A percentile compares a stretch with the other conserved stretches of the same genome.
Conservation (phyloP, 2,113 vertebrate genomes). For the Helogale parvula region DNA sequence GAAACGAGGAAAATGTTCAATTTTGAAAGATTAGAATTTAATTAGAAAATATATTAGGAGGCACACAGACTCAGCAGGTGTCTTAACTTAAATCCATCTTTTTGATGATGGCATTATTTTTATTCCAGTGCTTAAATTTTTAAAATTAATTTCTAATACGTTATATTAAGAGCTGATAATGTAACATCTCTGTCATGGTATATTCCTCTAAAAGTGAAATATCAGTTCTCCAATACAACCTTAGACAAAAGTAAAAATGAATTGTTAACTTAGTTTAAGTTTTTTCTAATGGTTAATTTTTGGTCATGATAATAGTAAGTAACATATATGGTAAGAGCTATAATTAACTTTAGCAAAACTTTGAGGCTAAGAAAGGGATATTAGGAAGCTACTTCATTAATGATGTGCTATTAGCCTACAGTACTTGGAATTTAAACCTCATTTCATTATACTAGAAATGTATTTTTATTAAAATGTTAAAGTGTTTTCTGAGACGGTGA, state of each 20-base stretch:
- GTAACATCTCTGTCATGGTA: slow-evolving; percentile 47
- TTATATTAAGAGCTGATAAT: slow-evolving; percentile 65
- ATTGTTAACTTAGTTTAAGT: slow-evolving; percentile 56
- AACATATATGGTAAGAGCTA: slow-evolving; percentile 58
- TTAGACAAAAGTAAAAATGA: slow-evolving; percentile 59
- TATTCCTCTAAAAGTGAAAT: slow-evolving; percentile 64
- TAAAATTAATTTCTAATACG: slow-evolving; percentile 69
- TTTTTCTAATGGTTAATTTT: slow-evolving; percentile 61
- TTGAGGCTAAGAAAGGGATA: slow-evolving; percentile 35
- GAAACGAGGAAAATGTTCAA: slow-evolving; percentile 40
- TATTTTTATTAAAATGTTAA: slow-evolving; percentile 57
- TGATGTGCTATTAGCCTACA: slow-evolving; percentile 40
- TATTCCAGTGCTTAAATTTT: slow-evolving; percentile 64
- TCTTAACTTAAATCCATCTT: slow-evolving; percentile 60
- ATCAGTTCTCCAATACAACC: slow-evolving; percentile 45
- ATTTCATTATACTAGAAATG: slow-evolving; percentile 27
- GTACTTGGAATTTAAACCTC: slow-evolving; percentile 60
- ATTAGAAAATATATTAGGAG: slow-evolving; percentile 66
- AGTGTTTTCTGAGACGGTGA: slow-evolving; percentile 30
- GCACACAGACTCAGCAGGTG: slow-evolving; percentile 23
- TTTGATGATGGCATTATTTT: slow-evolving; percentile 72
- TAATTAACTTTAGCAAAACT: slow-evolving; percentile 60
- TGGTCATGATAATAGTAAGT: slow-evolving; percentile 49
- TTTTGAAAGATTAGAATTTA: slow-evolving; percentile 59
- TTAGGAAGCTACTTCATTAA: slow-evolving; percentile 65